Evolutionary conservation across 2,797 vertebrate species (phyloP).

Genomic region (Melanotaenia maccullochi): DNA sequence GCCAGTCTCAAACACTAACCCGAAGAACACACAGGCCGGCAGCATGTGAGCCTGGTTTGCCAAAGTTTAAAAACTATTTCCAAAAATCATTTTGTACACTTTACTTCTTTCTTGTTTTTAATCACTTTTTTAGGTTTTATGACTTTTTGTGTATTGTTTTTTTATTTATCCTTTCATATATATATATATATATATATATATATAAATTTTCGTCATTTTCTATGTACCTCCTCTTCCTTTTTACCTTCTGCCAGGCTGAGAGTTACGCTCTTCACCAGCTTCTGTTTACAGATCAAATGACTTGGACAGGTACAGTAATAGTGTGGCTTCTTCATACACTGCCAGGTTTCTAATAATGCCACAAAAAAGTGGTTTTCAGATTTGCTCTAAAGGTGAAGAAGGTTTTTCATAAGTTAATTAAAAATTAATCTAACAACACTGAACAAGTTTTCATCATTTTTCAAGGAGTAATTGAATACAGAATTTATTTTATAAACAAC

Average conservation of each 20-base stretch:
- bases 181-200: slow-evolving; percentile 14
- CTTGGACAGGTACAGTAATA: slow-evolving; percentile 3
- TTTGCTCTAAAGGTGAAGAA: neutral
- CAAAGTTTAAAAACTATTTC: slow-evolving; percentile 64
- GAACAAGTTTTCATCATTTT: neutral
- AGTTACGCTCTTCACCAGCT: slow-evolving; percentile 6
- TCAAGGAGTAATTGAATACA: too few relatives aligned
- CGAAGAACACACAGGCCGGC: slow-evolving; percentile 35
- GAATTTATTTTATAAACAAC: too few relatives aligned
- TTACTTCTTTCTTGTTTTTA: slow-evolving; percentile 49
- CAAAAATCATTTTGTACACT: slow-evolving; percentile 37
- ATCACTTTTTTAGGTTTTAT: slow-evolving; percentile 52
- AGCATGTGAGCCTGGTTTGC: slow-evolving; percentile 30
- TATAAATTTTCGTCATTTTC: slow-evolving; percentile 5
- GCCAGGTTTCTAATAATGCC: neutral
- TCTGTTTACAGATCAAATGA: slow-evolving; percentile 16
- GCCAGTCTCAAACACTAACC: slow-evolving; percentile 63
- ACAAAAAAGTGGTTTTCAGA: slow-evolving; percentile 3
- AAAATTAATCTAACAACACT: too few relatives aligned
- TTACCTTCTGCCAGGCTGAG: slow-evolving; percentile 23
- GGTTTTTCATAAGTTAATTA: too few relatives aligned
- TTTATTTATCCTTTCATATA: slow-evolving; percentile 69
- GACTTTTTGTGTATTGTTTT: slow-evolving; percentile 54
- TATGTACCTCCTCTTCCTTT: slow-evolving; percentile 6
- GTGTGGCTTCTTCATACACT: slow-evolving; percentile 4